phyloP scores from a whole-genome alignment of 2,797 vertebrate genomes.

The Anisognathus igniventris region DNA sequence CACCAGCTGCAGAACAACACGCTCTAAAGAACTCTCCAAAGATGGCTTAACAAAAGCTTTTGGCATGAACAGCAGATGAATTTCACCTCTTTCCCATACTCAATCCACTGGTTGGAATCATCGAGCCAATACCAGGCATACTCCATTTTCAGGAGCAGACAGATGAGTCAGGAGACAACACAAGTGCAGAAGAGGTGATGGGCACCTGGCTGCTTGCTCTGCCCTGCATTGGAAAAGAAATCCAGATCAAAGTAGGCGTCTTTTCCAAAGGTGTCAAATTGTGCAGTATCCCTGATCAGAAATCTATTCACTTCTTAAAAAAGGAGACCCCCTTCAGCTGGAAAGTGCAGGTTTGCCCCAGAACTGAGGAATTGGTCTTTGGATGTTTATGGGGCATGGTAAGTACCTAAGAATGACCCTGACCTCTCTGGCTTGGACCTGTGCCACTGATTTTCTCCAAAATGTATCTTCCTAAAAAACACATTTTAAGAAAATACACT shows the following conservation, averaged over 20 bases:
- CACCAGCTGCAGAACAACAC: background rate
- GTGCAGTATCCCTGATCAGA: background rate
- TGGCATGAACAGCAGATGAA: background rate
- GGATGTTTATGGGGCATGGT: background rate
- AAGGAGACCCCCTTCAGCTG: background rate
- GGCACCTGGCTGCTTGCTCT: background rate
- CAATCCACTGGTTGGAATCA: conserved; percentile 35
- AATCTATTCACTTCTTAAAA: background rate
- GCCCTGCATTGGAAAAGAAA: background rate
- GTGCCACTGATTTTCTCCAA: background rate
- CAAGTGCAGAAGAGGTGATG: background rate
- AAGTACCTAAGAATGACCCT: background rate
- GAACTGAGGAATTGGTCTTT: background rate
- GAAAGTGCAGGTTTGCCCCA: background rate
- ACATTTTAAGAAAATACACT: background rate
- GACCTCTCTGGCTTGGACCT: background rate
- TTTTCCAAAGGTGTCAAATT: background rate
- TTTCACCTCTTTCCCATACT: conserved; percentile 63
- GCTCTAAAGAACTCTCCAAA: background rate
- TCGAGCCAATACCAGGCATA: conserved; percentile 47
- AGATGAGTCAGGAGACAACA: background rate
- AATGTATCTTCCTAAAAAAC: background rate
- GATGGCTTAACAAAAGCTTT: background rate
- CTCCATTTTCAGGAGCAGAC: background rate
- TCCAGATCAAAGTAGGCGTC: background rate